Conservation (phyloP, 2,113 vertebrate species). For the Leptobrachium leishanense region DNA sequence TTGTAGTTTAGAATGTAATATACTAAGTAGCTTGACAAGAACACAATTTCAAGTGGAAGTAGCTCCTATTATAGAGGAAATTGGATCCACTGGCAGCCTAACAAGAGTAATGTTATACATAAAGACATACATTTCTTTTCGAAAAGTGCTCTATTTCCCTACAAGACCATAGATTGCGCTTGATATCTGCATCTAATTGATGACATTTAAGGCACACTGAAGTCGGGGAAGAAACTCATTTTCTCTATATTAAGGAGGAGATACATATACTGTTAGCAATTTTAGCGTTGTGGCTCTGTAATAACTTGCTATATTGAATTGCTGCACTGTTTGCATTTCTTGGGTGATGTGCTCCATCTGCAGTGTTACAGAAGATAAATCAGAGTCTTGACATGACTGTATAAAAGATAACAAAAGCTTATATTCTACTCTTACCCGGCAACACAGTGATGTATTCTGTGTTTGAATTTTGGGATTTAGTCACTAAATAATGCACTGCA, state of each 20-base stretch:
- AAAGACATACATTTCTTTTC: background rate
- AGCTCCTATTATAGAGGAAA: background rate
- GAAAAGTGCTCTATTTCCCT: background rate
- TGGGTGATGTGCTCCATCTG: background rate
- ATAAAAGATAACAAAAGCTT: too few relatives aligned
- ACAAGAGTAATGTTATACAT: constrained; percentile 1
- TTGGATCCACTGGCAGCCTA: background rate
- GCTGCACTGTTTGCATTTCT: background rate
- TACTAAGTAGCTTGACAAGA: background rate
- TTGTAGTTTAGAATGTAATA: background rate
- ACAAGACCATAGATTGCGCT: background rate
- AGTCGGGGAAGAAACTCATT: background rate
- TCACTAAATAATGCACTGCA: too few relatives aligned
- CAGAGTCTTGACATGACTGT: background rate
- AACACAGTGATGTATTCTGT: too few relatives aligned
- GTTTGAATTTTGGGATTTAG: too few relatives aligned
- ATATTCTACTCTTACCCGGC: too few relatives aligned
- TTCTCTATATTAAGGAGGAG: background rate
- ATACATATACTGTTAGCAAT: background rate
- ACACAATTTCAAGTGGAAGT: background rate
- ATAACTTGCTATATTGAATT: background rate
- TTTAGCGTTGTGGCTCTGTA: background rate
- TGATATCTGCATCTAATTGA: background rate
- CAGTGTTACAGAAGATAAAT: background rate
- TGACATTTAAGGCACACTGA: background rate